phyloP scores from a whole-genome alignment of 1,140 invertebrate genomes.

The Diabrotica undecimpunctata region DNA sequence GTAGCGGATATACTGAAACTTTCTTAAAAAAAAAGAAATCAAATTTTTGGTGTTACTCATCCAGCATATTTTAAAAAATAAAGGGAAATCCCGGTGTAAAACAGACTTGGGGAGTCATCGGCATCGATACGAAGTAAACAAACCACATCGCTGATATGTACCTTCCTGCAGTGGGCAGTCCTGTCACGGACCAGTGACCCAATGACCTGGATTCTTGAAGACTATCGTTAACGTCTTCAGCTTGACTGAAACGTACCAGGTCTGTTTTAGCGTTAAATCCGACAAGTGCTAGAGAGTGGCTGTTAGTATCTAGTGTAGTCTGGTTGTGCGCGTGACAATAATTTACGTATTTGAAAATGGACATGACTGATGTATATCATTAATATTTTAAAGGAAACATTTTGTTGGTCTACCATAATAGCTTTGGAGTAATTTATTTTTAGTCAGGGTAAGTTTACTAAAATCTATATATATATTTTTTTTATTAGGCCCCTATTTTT shows the following conservation, averaged over 20 bases:
- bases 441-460: too few relatives aligned
- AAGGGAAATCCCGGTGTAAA: too few relatives aligned
- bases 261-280: conserved; percentile 4
- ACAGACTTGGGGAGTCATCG: background rate
- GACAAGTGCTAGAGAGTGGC: background rate
- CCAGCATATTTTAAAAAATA: too few relatives aligned
- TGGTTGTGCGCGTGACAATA: background rate
- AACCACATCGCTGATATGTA: background rate
- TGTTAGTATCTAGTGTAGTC: background rate
- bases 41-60: too few relatives aligned
- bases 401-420: too few relatives aligned
- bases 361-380: too few relatives aligned
- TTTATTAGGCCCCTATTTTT: too few relatives aligned
- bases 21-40: too few relatives aligned
- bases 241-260: conserved; percentile 5
- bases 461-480: too few relatives aligned
- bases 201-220: conserved; percentile 39
- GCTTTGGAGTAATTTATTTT: too few relatives aligned
- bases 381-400: too few relatives aligned
- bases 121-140: background rate
- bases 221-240: conserved; percentile 23
- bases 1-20: too few relatives aligned
- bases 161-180: conserved; percentile 10
- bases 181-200: conserved; percentile 44
- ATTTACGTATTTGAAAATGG: background rate